A percentile compares a stretch with the other conserved stretches of the same genome.
These are phyloP conservation scores for Chelon labrosus DNA, from an alignment of 2,797 vertebrate genomes.

Conservation along the genomic window DNA sequence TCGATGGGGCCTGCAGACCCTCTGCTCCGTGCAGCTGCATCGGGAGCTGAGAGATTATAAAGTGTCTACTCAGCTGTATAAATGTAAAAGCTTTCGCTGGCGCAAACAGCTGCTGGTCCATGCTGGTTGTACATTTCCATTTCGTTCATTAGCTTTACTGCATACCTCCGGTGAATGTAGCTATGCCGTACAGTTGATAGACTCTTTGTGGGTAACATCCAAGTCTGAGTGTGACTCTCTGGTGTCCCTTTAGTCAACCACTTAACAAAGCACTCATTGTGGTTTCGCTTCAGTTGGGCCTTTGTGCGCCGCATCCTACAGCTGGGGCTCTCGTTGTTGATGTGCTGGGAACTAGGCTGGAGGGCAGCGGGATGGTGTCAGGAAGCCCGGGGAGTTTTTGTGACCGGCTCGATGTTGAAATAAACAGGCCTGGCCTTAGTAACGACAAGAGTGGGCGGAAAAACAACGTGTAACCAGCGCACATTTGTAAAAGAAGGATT, in stretches of 20 bases:
- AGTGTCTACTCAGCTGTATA: conserved; percentile 48
- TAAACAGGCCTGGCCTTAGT: conserved; percentile 12
- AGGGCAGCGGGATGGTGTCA: not conserved
- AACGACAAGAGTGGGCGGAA: conserved; percentile 16
- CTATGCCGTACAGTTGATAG: not conserved
- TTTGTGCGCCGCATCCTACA: conserved; percentile 14
- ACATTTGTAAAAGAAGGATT: not conserved
- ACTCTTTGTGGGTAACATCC: not conserved
- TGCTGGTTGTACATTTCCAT: conserved; percentile 4
- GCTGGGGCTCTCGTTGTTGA: conserved; percentile 27
- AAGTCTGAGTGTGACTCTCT: conserved; percentile 13
- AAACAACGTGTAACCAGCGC: not conserved
- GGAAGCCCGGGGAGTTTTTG: conserved; percentile 2
- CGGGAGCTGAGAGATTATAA: conserved; percentile 40
- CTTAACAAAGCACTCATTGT: conserved; percentile 48
- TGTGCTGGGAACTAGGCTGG: conserved; percentile 35
- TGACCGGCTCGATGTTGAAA: conserved; percentile 12
- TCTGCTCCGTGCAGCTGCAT: conserved; percentile 37
- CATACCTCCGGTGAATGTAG: conserved; percentile 5
- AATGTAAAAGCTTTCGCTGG: conserved; percentile 13
- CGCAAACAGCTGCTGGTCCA: conserved; percentile 35
- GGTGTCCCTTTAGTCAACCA: not conserved
- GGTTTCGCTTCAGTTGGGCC: conserved; percentile 22
- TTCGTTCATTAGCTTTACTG: conserved; percentile 14
- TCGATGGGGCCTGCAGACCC: not conserved